Evolutionary conservation across 2,888 invertebrate species (phyloP), one percentile per base, ranked within the genome.

Genomic region (Parnassius glacialis): DNA sequence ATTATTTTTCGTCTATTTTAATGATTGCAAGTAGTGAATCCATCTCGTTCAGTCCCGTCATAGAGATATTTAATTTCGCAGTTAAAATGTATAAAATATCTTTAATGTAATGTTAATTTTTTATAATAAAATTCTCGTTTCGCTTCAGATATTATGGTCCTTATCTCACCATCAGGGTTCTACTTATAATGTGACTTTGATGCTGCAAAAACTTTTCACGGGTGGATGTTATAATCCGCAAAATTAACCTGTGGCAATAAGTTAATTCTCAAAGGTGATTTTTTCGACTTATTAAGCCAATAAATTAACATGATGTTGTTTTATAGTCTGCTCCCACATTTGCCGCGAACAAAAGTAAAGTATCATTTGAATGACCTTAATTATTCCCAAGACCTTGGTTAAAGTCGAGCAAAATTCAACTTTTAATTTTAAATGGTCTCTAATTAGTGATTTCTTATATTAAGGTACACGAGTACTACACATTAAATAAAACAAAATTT

Each of bases 251-350:
- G 51, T 11, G 61, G 67, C 69, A 71, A 71, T 72, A 70, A 69
- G 62, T 62, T 42, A 51, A 54, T 52, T 45, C 45, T 59, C 42
- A 47, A 59, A 63, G 66, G 58, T 68, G 67, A 72, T 73, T 70
- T 73, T 70, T 70, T 59, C 64, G 60, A 72, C 69, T 75, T 75
- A 77, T 77, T 75, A 76, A 65, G 62, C 67, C 64, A 66, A 73
- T 73, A 73, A 71, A 73, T 75, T 72, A 68, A 67, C 67, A 53
- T 60, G 63, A 64, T 58, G 60, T 63, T 58, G 58, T 64, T n/a
- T 45, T 13, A 48, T 25, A 47, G 16, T 44, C 2, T 41, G 41
- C 34, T 45, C 56, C 42, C 53, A 20, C 25, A 48, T 54, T 34
- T 42, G 16, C 42, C 41, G 43, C 13, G 13, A 34, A 51, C 55